Percentiles rank a stretch among this genome's conserved stretches.
Evolutionary conservation across 2,888 invertebrate genomes (phyloP).

Genomic region (Microctonus brassicae): DNA sequence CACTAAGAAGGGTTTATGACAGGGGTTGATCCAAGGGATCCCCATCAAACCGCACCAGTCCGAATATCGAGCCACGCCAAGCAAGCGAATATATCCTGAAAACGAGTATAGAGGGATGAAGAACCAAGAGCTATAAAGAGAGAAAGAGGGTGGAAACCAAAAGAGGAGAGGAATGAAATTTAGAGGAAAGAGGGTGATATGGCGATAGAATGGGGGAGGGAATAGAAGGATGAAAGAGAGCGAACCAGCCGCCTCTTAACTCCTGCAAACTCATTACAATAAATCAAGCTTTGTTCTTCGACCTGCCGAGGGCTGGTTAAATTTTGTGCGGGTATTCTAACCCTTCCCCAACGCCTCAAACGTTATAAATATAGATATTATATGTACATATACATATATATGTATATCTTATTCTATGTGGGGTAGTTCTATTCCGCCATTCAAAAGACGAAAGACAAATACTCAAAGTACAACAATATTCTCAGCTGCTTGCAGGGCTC

Average conservation of each 20-base stretch:
- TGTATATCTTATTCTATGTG: constrained; percentile 5
- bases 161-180: constrained; percentile 37
- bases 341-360: constrained; percentile 48
- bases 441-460: constrained; percentile 44
- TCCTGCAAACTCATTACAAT: constrained; percentile 70
- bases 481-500: constrained; percentile 8
- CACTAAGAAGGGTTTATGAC: constrained; percentile 70
- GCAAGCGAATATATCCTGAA: constrained; percentile 16
- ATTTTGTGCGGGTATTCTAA: constrained; percentile 62
- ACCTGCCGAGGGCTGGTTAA: constrained; percentile 61
- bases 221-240: constrained; percentile 41
- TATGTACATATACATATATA: background rate
- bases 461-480: constrained; percentile 30
- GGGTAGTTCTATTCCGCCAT: constrained; percentile 37
- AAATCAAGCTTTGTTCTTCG: constrained; percentile 70
- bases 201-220: constrained; percentile 29
- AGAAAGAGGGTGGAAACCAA: constrained; percentile 28
- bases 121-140: constrained; percentile 36
- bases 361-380: constrained; percentile 16
- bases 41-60: constrained; percentile 68
- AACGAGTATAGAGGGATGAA: constrained; percentile 36
- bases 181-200: constrained; percentile 30
- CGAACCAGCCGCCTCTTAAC: constrained; percentile 62
- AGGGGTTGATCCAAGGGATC: constrained; percentile 67
- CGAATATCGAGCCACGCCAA: constrained; percentile 62